Conservation (phyloP, 30 jellyfish, hydroid and myxozoan genomes). For the Turritopsis rubra region DNA sequence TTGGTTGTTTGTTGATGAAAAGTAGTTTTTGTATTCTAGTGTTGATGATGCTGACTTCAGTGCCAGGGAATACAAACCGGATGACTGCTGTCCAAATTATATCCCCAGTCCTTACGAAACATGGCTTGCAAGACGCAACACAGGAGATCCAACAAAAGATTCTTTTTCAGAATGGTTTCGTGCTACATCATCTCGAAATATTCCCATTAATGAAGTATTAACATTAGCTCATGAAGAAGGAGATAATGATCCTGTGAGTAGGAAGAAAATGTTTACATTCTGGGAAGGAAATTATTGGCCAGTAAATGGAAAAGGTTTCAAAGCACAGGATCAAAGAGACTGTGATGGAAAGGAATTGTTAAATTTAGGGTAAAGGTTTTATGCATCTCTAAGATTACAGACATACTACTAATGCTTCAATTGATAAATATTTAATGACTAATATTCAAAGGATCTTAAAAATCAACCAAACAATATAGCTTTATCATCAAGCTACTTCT, state of each 20-base stretch:
- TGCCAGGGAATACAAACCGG: conserved; percentile 45
- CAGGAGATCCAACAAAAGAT: conserved; percentile 45
- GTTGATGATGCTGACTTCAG: conserved; percentile 39
- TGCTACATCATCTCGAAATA: conserved; percentile 36
- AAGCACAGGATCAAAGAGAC: conserved; percentile 59
- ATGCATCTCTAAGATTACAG: not conserved
- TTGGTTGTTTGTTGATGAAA: not conserved
- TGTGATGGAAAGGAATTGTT: conserved; percentile 41
- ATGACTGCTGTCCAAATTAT: conserved; percentile 38
- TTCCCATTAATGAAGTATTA: conserved; percentile 27
- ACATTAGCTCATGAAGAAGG: conserved; percentile 42
- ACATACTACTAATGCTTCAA: too few relatives aligned
- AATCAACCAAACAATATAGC: too few relatives aligned
- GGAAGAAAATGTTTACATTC: conserved; percentile 38
- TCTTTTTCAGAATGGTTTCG: conserved; percentile 70
- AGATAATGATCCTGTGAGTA: conserved; percentile 54
- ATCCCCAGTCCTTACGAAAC: conserved; percentile 74
- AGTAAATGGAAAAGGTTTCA: conserved; percentile 63
- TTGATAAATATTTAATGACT: not conserved
- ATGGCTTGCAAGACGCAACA: conserved; percentile 65
- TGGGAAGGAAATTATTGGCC: conserved; percentile 61
- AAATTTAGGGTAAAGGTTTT: conserved; percentile 43
- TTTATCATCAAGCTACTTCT: too few relatives aligned
- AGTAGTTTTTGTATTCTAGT: not conserved
- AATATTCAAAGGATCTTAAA: not conserved